Conservation (phyloP, 2,888 invertebrate genomes). For the Eupithecia centaureata region DNA sequence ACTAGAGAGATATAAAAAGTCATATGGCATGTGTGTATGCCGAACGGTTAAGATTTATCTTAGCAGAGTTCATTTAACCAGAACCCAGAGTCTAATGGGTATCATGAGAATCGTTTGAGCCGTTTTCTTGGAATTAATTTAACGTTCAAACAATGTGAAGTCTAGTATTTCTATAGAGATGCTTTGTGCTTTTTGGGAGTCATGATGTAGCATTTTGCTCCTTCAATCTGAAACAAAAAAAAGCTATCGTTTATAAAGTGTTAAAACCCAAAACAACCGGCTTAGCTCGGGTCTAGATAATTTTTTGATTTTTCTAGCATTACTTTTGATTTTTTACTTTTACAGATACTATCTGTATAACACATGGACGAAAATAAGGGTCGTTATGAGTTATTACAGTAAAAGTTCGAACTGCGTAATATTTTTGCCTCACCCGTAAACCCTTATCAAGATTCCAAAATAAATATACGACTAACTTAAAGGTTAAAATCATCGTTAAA, state of each 20-base stretch:
- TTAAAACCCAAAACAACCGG: too few relatives aligned
- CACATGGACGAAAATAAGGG: neutral
- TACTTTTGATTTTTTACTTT: too few relatives aligned
- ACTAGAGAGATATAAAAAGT: conserved; percentile 15
- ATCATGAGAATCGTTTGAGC: neutral
- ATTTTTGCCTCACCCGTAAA: too few relatives aligned
- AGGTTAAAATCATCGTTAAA: neutral
- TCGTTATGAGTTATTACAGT: neutral
- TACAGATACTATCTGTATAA: neutral
- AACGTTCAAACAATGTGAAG: neutral
- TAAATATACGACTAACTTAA: neutral
- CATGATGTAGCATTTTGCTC: conserved; percentile 37
- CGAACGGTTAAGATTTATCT: conserved; percentile 56
- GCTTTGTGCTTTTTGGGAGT: conserved; percentile 9
- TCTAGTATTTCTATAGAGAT: neutral
- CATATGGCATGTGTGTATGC: conserved; percentile 50
- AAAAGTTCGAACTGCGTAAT: neutral
- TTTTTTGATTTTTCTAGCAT: too few relatives aligned
- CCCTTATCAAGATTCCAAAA: neutral
- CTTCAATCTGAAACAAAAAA: conserved; percentile 50
- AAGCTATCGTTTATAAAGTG: neutral
- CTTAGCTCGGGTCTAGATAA: too few relatives aligned
- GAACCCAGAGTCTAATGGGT: neutral
- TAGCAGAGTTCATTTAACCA: neutral
- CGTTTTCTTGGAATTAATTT: neutral